A percentile compares a stretch with the other conserved stretches of the same genome.
Conservation (phyloP, 2,797 vertebrate species). For the Diplodus puntazzo region DNA sequence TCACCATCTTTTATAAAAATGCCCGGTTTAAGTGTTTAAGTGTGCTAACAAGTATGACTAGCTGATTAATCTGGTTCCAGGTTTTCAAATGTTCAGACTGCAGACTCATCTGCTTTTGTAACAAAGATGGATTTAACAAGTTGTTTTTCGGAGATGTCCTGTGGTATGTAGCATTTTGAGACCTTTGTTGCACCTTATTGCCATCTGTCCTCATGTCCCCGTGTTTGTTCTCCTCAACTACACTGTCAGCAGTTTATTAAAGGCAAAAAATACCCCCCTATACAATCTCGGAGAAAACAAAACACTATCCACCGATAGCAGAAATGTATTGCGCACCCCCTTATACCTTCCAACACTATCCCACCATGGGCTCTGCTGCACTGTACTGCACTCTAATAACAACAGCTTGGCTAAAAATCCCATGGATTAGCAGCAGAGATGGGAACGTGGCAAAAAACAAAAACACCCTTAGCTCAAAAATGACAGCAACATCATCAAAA, state of each 20-base stretch:
- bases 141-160: neutral
- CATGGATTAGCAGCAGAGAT: conserved; percentile 64
- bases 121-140: neutral
- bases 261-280: neutral
- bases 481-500: conserved; percentile 57
- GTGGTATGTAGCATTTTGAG: neutral
- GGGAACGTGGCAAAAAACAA: conserved; percentile 60
- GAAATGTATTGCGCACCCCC: neutral
- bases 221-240: neutral
- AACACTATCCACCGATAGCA: neutral
- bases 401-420: conserved; percentile 71
- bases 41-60: neutral
- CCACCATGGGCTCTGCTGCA: conserved; percentile 21
- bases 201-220: neutral
- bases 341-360: conserved; percentile 23
- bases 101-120: neutral
- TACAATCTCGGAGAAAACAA: neutral
- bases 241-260: neutral
- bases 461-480: conserved; percentile 60
- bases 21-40: no score
- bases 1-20: no score
- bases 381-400: conserved; percentile 63
- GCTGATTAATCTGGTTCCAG: neutral
- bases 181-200: neutral
- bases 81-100: neutral